These are phyloP conservation scores for Sinocyclocheilus grahami DNA, from an alignment of 2,113 vertebrate species.

Conservation along the genomic window DNA sequence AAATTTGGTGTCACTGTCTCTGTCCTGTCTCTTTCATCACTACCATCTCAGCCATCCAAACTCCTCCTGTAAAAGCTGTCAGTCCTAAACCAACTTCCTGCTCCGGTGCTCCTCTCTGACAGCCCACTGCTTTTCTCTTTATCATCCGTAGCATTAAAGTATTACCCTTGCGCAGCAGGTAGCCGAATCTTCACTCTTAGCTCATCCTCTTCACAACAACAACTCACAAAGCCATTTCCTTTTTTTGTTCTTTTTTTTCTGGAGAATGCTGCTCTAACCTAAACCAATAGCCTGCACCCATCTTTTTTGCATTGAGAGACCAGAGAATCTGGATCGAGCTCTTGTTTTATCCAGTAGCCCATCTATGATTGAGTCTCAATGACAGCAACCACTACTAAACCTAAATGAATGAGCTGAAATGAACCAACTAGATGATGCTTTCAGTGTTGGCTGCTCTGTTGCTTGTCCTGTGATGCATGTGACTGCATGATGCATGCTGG, in stretches of 20 bases:
- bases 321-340: slow-evolving; percentile 69
- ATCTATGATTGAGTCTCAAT: slow-evolving; percentile 76
- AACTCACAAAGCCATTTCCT: slow-evolving; percentile 45
- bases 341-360: slow-evolving; percentile 66
- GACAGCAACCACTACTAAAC: slow-evolving; percentile 59
- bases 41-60: slow-evolving; percentile 4
- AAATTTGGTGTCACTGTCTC: slow-evolving; percentile 29
- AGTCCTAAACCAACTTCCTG: slow-evolving; percentile 37
- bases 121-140: slow-evolving; percentile 54
- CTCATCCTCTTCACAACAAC: slow-evolving; percentile 55
- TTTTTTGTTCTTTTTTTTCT: slow-evolving; percentile 41
- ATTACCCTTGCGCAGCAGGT: slow-evolving; percentile 58
- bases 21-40: slow-evolving; percentile 49
- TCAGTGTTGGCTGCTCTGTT: slow-evolving; percentile 75
- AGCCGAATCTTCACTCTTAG: slow-evolving; percentile 58
- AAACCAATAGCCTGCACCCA: slow-evolving; percentile 72
- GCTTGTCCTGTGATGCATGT: slow-evolving; percentile 76
- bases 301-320: slow-evolving; percentile 72
- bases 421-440: slow-evolving; percentile 69
- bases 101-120: slow-evolving; percentile 29
- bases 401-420: slow-evolving; percentile 53
- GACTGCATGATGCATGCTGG: slow-evolving; percentile 78
- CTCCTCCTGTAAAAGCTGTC: slow-evolving; percentile 30
- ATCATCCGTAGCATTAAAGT: slow-evolving; percentile 42
- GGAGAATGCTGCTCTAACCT: slow-evolving; percentile 78